Evolutionary conservation across 1,140 invertebrate genomes (phyloP).

Genomic region (Forficula auricularia): DNA sequence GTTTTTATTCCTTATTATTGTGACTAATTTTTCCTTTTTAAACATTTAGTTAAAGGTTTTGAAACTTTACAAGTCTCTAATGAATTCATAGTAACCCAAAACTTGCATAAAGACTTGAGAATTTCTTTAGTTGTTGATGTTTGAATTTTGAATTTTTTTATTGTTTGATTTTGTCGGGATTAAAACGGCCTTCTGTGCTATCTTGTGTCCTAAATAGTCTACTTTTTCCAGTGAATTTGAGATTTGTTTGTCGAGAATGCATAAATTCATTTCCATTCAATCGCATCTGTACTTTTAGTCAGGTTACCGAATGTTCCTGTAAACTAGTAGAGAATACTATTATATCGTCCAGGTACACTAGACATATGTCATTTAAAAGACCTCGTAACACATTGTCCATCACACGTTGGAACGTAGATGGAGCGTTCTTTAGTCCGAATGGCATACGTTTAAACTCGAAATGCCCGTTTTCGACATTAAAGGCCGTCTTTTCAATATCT

Average conservation of each 20-base stretch:
- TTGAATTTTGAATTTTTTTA: conserved; percentile 17
- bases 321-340: background rate
- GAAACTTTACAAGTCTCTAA: conserved; percentile 18
- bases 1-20: conserved; percentile 7
- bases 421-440: conserved; percentile 18
- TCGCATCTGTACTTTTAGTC: conserved; percentile 8
- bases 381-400: conserved; percentile 23
- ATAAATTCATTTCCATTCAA: conserved; percentile 9
- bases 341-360: conserved; percentile 23
- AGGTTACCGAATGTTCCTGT: conserved; percentile 2
- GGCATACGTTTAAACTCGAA: conserved; percentile 19
- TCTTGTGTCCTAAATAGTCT: conserved; percentile 13
- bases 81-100: conserved; percentile 16
- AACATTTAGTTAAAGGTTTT: conserved; percentile 16
- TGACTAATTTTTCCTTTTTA: conserved; percentile 14
- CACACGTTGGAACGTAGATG: conserved; percentile 21
- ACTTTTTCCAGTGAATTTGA: conserved; percentile 10
- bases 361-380: conserved; percentile 12
- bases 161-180: conserved; percentile 14
- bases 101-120: conserved; percentile 17
- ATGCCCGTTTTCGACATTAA: conserved; percentile 16
- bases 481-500: conserved; percentile 20
- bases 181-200: conserved; percentile 9
- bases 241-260: conserved; percentile 15
- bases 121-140: conserved; percentile 18